Conservation (phyloP, 2,797 vertebrate genomes). For the Neopelma chrysocephalum region DNA sequence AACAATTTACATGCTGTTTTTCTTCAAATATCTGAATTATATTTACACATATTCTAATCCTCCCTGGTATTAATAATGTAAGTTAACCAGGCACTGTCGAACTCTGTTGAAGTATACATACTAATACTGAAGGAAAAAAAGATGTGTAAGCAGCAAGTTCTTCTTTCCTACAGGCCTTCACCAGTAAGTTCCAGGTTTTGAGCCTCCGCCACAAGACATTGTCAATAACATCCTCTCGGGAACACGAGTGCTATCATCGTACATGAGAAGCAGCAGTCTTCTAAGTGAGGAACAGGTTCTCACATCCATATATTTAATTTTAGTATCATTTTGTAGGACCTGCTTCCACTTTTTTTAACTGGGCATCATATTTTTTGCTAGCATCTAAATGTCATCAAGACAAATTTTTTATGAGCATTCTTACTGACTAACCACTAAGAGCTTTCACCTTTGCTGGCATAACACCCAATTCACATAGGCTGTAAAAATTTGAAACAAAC, state of each 20-base stretch:
- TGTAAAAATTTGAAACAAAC: conserved; percentile 62
- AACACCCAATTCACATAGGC: conserved; percentile 21
- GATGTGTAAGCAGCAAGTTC: not conserved
- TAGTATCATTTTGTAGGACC: not conserved
- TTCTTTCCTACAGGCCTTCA: not conserved
- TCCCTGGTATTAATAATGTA: not conserved
- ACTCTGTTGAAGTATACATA: not conserved
- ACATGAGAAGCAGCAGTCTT: not conserved
- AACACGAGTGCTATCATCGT: not conserved
- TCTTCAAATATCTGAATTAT: not conserved
- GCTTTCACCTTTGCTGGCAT: conserved; percentile 51
- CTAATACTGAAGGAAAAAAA: not conserved
- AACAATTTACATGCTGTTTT: not conserved
- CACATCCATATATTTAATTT: not conserved
- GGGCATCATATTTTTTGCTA: not conserved
- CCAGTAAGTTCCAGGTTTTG: not conserved
- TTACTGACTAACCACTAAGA: conserved; percentile 43
- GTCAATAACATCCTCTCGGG: not conserved
- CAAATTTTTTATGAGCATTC: not conserved
- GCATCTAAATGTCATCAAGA: conserved; percentile 27
- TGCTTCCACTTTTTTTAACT: not conserved
- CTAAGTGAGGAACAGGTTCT: not conserved
- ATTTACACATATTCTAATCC: not conserved
- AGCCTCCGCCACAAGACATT: not conserved
- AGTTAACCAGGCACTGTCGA: not conserved